Evolutionary conservation across 2,113 vertebrate species (phyloP).

Genomic region (Poeciliopsis prolifica): DNA sequence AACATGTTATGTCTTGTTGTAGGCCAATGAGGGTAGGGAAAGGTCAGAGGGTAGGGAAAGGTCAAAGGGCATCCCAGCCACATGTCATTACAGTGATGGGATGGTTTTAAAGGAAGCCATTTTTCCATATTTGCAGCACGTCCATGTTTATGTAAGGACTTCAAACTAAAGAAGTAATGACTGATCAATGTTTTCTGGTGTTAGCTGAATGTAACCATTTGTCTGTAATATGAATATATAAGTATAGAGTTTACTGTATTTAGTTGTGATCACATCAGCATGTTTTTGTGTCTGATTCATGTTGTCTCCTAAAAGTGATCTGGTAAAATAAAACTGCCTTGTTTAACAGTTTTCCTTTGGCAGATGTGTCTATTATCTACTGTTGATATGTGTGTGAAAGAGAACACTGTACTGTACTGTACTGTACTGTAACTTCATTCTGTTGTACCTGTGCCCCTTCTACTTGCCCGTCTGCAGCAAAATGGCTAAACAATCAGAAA

Average conservation of each 20-base stretch:
- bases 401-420: conserved; percentile 40
- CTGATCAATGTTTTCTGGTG: conserved; percentile 26
- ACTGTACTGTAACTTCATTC: neutral
- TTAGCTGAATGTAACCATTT: conserved; percentile 42
- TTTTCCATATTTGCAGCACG: neutral
- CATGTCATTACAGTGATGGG: conserved; percentile 27
- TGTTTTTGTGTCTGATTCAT: conserved; percentile 47
- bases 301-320: conserved; percentile 20
- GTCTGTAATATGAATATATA: conserved; percentile 6
- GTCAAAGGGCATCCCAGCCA: neutral
- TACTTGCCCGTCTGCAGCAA: neutral
- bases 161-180: neutral
- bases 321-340: conserved; percentile 31
- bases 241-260: neutral
- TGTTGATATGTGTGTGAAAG: conserved; percentile 29
- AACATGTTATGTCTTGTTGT: conserved; percentile 41
- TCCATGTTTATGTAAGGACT: neutral
- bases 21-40: neutral
- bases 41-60: too few relatives aligned
- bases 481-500: neutral
- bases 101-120: conserved; percentile 2
- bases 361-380: conserved; percentile 25
- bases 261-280: conserved; percentile 34
- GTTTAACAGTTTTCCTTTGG: conserved; percentile 25
- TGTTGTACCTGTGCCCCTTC: conserved; percentile 13